Evolutionary conservation across 2,797 vertebrate species (phyloP).

Genomic region (Acanthis flammea): DNA sequence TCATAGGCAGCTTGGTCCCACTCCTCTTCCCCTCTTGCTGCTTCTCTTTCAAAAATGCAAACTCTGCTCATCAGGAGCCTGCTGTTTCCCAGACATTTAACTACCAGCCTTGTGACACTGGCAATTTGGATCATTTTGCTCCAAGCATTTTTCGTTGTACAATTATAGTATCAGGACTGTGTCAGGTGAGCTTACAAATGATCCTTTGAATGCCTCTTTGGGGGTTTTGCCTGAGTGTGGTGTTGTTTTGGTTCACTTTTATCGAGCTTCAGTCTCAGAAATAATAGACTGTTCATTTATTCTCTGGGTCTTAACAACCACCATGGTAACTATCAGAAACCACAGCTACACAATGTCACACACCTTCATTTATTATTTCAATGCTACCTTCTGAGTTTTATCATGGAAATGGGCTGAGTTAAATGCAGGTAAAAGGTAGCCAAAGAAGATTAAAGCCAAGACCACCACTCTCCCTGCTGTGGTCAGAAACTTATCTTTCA

Average conservation of each 20-base stretch:
- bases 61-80: not conserved
- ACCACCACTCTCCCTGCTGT: accelerated
- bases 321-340: conserved; percentile 10
- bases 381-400: not conserved
- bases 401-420: not conserved
- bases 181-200: conserved; percentile 27
- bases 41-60: not conserved
- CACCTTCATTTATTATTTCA: not conserved
- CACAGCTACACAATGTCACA: not conserved
- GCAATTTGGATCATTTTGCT: conserved; percentile 17
- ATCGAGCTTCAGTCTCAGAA: not conserved
- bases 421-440: not conserved
- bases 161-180: not conserved
- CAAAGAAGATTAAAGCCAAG: not conserved
- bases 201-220: not conserved
- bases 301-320: conserved; percentile 1
- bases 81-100: not conserved
- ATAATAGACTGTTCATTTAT: conserved; percentile 27
- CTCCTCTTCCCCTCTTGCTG: not conserved
- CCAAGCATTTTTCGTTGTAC: not conserved
- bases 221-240: not conserved
- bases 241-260: not conserved
- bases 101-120: not conserved
- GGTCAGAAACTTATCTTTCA: not conserved
- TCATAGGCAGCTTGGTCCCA: not conserved